Evolutionary conservation across 1,140 invertebrate genomes (phyloP).

Genomic region (Aphis craccivora): DNA sequence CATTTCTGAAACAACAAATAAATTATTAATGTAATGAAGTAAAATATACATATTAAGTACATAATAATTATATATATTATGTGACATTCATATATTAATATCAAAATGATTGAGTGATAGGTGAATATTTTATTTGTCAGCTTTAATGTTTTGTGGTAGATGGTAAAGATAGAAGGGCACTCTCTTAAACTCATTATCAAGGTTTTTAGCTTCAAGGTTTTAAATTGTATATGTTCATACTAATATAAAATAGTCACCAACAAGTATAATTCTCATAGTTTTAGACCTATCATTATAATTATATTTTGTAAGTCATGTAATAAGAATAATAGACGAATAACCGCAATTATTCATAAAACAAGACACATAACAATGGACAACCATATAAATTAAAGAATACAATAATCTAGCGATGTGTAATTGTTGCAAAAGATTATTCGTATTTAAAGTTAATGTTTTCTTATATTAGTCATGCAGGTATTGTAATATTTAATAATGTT

Average conservation of each 20-base stretch:
- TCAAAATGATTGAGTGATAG: not conserved
- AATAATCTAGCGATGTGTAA: not conserved
- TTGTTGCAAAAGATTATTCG: not conserved
- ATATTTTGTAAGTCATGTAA: not conserved
- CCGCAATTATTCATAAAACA: not conserved
- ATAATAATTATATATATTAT: not conserved
- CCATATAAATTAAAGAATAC: not conserved
- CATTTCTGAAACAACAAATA: slow-evolving; percentile 33
- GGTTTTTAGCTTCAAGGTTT: slow-evolving; percentile 6
- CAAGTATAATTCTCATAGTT: not conserved
- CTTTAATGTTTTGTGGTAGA: not conserved
- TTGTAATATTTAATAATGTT: not conserved
- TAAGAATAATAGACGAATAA: not conserved
- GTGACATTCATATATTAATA: not conserved
- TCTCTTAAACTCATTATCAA: slow-evolving; percentile 24
- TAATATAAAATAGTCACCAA: not conserved
- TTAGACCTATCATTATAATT: not conserved
- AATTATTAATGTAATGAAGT: not conserved
- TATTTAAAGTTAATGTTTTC: not conserved
- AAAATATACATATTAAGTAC: too few species aligned
- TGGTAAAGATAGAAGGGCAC: not conserved
- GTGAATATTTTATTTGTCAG: not conserved
- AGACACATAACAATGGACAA: not conserved
- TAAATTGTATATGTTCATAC: not conserved
- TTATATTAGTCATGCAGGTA: not conserved